phyloP scores from a whole-genome alignment of 2,113 vertebrate genomes.

The Hystrix cristata region DNA sequence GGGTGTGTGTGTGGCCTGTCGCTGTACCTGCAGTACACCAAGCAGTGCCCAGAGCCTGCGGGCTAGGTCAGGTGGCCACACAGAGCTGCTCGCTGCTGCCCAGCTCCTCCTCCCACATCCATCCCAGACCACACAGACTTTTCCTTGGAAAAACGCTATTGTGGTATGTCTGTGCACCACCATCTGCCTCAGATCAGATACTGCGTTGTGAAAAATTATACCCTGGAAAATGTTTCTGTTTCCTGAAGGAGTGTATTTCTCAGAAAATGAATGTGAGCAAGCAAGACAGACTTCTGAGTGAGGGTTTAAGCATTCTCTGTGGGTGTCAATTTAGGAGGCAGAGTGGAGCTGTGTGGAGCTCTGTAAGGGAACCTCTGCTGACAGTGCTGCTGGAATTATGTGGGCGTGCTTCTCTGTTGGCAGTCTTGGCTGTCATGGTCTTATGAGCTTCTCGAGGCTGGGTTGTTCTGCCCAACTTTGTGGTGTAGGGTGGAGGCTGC shows the following conservation, averaged over 20 bases:
- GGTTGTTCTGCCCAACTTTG: background rate
- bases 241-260: background rate
- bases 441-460: background rate
- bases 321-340: background rate
- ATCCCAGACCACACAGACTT: background rate
- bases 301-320: too few species aligned
- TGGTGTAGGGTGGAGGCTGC: background rate
- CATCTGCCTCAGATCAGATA: background rate
- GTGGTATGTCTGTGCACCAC: background rate
- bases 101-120: background rate
- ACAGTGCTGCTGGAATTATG: background rate
- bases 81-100: too few species aligned
- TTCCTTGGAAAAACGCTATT: background rate
- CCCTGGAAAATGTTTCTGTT: background rate
- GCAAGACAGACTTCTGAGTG: background rate
- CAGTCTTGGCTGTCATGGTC: background rate
- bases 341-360: background rate
- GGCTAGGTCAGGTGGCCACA: fast-evolving
- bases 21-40: background rate
- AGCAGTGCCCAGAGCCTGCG: background rate
- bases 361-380: background rate
- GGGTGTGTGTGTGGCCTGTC: too few species aligned
- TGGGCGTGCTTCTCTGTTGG: background rate
- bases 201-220: slow-evolving; percentile 25
- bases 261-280: background rate